A percentile compares a stretch with the other conserved stretches of the same genome.
phyloP scores from a whole-genome alignment of 2,113 vertebrate genomes.

The Ailurus styani region DNA sequence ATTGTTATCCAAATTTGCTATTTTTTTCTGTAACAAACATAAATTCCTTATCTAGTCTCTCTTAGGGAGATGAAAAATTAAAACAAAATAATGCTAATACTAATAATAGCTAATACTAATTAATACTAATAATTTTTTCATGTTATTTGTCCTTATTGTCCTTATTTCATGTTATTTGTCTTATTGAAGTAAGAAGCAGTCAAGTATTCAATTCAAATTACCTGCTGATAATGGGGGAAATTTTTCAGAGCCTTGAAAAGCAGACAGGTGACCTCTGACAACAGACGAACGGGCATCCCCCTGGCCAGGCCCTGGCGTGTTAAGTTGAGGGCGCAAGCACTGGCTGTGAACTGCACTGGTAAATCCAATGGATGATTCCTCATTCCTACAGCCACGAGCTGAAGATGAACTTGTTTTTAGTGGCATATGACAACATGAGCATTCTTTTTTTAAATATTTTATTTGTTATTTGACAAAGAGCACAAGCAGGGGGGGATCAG shows the following conservation, averaged over 20 bases:
- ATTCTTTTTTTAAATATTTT: not conserved
- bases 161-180: not conserved
- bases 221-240: constrained; percentile 91
- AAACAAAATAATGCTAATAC: not conserved
- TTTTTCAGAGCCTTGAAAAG: constrained; percentile 91
- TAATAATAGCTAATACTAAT: not conserved
- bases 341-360: constrained; percentile 91
- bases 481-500: no score
- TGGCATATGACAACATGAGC: not conserved
- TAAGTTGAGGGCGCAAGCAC: constrained; percentile 92
- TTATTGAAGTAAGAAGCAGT: not conserved
- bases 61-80: not conserved
- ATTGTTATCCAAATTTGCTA: not conserved
- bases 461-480: no score
- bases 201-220: constrained; percentile 61
- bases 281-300: constrained; percentile 88
- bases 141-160: not conserved
- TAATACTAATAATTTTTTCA: not conserved
- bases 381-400: constrained; percentile 93
- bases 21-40: not conserved
- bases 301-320: constrained; percentile 90
- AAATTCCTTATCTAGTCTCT: not conserved
- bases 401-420: constrained; percentile 44
- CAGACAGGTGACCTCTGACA: constrained; percentile 88
- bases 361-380: constrained; percentile 89